Percentiles rank a stretch among this genome's conserved stretches.
Conservation (phyloP, 2,888 invertebrate species). For the Ptychoptera albimana region DNA sequence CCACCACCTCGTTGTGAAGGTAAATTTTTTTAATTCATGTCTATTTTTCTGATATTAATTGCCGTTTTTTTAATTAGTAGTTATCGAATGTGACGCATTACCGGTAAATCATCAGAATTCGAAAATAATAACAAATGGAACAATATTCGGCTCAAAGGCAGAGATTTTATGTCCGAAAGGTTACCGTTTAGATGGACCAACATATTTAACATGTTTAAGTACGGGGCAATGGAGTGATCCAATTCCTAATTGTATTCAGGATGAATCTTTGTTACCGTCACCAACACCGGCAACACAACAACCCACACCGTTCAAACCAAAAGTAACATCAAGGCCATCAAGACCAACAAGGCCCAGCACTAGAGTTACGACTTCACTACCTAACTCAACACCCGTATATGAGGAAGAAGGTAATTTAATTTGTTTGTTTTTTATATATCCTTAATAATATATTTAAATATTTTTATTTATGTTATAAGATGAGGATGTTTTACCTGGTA, state of each 20-base stretch:
- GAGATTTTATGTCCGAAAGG: constrained; percentile 60
- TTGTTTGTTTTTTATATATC: constrained; percentile 9
- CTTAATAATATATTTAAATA: neutral
- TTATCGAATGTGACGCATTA: constrained; percentile 56
- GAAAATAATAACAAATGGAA: constrained; percentile 35
- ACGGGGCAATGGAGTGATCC: constrained; percentile 66
- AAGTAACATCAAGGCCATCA: constrained; percentile 14
- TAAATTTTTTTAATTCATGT: constrained; percentile 24
- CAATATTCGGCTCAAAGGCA: constrained; percentile 51
- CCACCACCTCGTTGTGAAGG: constrained; percentile 80
- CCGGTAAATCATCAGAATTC: constrained; percentile 46
- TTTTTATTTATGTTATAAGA: neutral
- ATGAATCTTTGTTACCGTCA: constrained; percentile 32
- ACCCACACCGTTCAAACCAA: constrained; percentile 25
- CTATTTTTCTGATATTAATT: neutral
- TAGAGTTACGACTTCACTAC: constrained; percentile 13
- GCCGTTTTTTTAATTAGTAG: constrained; percentile 25
- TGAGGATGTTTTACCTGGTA: constrained; percentile 19
- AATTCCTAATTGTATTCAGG: constrained; percentile 56
- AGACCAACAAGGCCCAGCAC: constrained; percentile 13
- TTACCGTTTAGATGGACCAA: constrained; percentile 49
- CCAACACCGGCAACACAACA: constrained; percentile 21
- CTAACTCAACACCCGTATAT: constrained; percentile 20
- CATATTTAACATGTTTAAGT: constrained; percentile 50
- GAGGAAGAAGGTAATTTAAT: constrained; percentile 21